Evolutionary conservation across 2,113 vertebrate species (phyloP), one percentile per base, ranked within the genome.

Genomic region (Montifringilla adamsi): DNA sequence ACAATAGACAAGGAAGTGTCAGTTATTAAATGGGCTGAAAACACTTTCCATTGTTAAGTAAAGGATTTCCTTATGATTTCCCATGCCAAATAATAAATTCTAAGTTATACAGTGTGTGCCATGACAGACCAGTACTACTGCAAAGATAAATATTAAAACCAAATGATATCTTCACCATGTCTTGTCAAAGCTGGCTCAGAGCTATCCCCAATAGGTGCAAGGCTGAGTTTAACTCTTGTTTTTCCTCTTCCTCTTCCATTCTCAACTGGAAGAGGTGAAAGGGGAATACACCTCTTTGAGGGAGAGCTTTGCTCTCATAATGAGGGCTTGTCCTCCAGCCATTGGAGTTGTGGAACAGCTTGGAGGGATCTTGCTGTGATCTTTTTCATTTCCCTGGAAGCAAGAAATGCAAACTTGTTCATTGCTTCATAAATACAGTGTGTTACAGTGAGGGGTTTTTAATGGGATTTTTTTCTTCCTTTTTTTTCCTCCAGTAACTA

Each of bases 1-100:
- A 97, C 93, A 96, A 96, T 92, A 96, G 96, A 95, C 90, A 80
- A 96, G 95, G 95, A 96, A 96, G 82, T 94, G 93, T 96, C 94
- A 96, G 82, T 93, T 96, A 93, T 95, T 94, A 93, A 86, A 88
- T 0, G 1, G 63, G 24, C 73, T 92, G 50, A 88, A 94, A 96
- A 94, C 75, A 93, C 92, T 95, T 95, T 96, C 74, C 72, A 97
- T 94, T 95, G 90, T 88, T 90, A 97, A 96, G 90, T 78, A 88
- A 88, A 96, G 94, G 90, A 96, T 97, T 96, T 97, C 94, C 94
- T 93, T 94, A 96, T 94, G 72, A 93, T 97, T 97, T 97, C 95
- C 93, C 82, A 84, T 93, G 87, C 94, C 94, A 90, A 95, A 95
- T 85, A 94, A 93, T 91, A 93, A 92, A 87, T 85, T 73, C 10